phyloP scores from a whole-genome alignment of 2,113 vertebrate species.

The Chionomys nivalis region DNA sequence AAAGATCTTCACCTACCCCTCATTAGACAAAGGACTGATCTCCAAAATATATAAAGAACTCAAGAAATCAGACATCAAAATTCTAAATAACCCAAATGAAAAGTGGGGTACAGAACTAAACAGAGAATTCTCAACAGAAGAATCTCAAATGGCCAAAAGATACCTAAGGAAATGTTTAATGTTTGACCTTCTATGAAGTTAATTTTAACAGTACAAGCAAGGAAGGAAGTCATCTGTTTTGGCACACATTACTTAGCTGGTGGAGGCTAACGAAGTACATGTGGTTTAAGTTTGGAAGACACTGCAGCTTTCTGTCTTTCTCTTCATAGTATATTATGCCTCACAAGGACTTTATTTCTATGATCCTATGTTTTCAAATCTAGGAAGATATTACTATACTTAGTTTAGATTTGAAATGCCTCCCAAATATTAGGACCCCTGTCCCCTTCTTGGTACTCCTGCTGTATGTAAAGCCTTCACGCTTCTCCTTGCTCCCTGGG shows the following conservation, averaged over 20 bases:
- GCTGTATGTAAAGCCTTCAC: not conserved
- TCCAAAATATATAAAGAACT: too few species aligned
- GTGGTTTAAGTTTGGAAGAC: not conserved
- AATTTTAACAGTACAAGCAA: not conserved
- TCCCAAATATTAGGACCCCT: not conserved
- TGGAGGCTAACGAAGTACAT: not conserved
- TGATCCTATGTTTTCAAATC: not conserved
- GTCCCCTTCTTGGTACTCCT: not conserved
- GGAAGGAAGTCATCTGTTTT: not conserved
- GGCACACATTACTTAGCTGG: not conserved
- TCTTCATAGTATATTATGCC: not conserved
- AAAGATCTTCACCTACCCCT: too few species aligned
- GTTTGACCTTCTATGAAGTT: not conserved
- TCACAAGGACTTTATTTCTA: not conserved
- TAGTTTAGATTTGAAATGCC: not conserved
- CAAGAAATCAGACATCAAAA: too few species aligned
- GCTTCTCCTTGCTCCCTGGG: not conserved
- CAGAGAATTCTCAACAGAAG: too few species aligned
- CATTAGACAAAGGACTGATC: too few species aligned
- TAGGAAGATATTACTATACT: not conserved
- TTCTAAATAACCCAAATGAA: too few species aligned
- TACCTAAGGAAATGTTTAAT: too few species aligned
- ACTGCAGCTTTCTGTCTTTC: not conserved
- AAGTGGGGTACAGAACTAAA: too few species aligned
- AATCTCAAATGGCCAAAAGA: too few species aligned